Evolutionary conservation across 2,888 invertebrate species (phyloP), one percentile per base, ranked within the genome.

Genomic region (Drosophila sordidapex): DNA sequence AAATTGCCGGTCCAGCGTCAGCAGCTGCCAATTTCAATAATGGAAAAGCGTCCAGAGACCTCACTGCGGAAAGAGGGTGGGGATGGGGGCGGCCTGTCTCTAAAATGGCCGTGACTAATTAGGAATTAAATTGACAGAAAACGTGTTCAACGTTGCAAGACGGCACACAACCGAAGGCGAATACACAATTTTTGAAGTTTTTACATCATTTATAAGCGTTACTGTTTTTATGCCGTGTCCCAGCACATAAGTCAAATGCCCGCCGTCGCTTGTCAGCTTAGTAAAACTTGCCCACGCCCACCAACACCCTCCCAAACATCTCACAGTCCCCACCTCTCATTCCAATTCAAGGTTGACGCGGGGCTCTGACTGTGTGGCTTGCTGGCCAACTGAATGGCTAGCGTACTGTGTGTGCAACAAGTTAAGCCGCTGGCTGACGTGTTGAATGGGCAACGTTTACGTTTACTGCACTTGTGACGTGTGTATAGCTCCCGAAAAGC

Each of bases 1-100:
- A 81, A 82, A 69, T 81, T 46, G 70, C 66, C 68, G 74, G 60
- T 57, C 72, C 57, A 67, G 66, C 69, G 62, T 81, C 60, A 85
- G 59, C 87, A 83, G 80, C 88, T 86, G 85, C 79, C 85, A 86
- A 86, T 86, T 86, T 86, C 87, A 86, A 88, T 86, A 83, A 82
- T 56, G 61, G 71, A 59, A 71, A 74, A 76, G 61, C 57, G 70
- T 48, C 56, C 38, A 46, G 40, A n/a, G 8, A 10, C 58, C 59
- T 46, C 70, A 48, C 62, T 48, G 35, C 18, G 53, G 61, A 38
- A 36, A 10, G 21, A 27, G 5, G 18, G 1, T 29, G 48, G 33
- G 53, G 35, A 35, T 54, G 56, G 51, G 5, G 40, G 3, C 4
- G 8, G 21, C 2, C 43, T 40, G 70, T 69, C 69, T 76, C 74